Conservation (phyloP, 1,140 invertebrate genomes). For the Colletes latitarsis region DNA sequence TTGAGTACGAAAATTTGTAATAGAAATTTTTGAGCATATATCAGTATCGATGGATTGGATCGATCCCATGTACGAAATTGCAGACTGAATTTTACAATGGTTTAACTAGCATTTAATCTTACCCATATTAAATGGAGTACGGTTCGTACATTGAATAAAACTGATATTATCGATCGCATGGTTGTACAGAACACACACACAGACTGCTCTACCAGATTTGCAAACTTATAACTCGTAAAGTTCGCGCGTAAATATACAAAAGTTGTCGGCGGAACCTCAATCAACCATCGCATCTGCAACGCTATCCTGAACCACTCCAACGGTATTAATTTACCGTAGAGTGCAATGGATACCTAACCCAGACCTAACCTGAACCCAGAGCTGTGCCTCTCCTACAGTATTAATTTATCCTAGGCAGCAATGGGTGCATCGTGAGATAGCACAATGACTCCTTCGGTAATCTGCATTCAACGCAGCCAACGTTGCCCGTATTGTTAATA, state of each 20-base stretch:
- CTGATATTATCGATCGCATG: neutral
- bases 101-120: no score
- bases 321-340: slow-evolving; percentile 19
- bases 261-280: slow-evolving; percentile 15
- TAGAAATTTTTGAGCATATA: no score
- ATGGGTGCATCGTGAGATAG: slow-evolving; percentile 5
- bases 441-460: neutral
- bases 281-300: slow-evolving; percentile 1
- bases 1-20: no score
- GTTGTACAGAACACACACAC: neutral
- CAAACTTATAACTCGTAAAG: neutral
- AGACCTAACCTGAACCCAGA: neutral
- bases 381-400: slow-evolving; percentile 5
- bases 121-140: no score
- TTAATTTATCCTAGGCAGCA: neutral
- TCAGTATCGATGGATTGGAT: no score
- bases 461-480: neutral
- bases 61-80: no score
- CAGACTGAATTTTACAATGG: no score
- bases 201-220: neutral
- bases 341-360: slow-evolving; percentile 10
- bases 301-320: neutral
- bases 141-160: neutral
- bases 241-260: slow-evolving; percentile 10
- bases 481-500: neutral